Conservation (phyloP, 2,113 vertebrate genomes). For the Stigmatopora nigra region DNA sequence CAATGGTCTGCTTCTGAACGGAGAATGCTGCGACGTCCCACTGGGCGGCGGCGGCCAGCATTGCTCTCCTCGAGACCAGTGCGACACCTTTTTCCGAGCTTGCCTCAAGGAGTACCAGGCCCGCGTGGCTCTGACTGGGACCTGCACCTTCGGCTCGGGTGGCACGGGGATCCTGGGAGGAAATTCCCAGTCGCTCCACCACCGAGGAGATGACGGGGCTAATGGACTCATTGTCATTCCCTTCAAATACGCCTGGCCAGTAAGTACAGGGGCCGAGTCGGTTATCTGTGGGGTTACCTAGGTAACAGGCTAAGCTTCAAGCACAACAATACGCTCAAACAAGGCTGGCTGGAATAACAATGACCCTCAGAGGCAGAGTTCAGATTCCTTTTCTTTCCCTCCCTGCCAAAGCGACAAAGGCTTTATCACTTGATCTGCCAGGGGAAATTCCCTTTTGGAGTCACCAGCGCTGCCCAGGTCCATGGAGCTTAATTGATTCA, state of each 20-base stretch:
- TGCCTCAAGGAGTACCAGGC: slow-evolving; percentile 79
- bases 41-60: slow-evolving; percentile 44
- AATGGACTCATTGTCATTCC: slow-evolving; percentile 67
- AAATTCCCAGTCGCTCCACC: slow-evolving; percentile 61
- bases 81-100: slow-evolving; percentile 72
- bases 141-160: slow-evolving; percentile 69
- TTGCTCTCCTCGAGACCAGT: slow-evolving; percentile 63
- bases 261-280: slow-evolving; percentile 59
- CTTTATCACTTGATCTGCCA: slow-evolving; percentile 5
- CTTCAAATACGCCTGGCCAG: slow-evolving; percentile 76
- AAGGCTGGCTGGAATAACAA: slow-evolving; percentile 49
- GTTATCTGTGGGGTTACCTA: slow-evolving; percentile 50
- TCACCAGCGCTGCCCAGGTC: not conserved
- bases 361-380: slow-evolving; percentile 32
- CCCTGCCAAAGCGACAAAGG: not conserved
- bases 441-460: not conserved
- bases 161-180: slow-evolving; percentile 68
- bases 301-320: slow-evolving; percentile 55
- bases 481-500: not conserved
- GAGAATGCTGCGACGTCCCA: slow-evolving; percentile 70
- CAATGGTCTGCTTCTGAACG: slow-evolving; percentile 63
- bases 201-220: slow-evolving; percentile 51
- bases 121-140: slow-evolving; percentile 58
- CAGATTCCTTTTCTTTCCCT: slow-evolving; percentile 7
- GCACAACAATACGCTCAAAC: slow-evolving; percentile 47